These are phyloP conservation scores for Sycophila sp. DNA, from an alignment of 1,140 invertebrate genomes.

Conservation along the genomic window DNA sequence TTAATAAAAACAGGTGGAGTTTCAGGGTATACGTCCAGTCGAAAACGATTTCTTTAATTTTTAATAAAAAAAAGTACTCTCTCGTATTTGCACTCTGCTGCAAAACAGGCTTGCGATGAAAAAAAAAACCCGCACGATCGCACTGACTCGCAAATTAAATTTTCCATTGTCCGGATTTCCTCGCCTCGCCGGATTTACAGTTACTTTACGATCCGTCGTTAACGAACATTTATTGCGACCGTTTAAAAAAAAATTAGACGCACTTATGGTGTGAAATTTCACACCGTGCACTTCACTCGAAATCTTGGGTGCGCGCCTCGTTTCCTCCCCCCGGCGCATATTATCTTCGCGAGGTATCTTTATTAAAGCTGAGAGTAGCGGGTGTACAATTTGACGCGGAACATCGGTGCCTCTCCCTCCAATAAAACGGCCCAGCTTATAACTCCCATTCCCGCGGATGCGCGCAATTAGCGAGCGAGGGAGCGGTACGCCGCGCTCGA, in stretches of 20 bases:
- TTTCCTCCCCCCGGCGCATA: not conserved
- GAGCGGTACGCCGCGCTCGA: no score
- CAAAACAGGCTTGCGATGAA: no score
- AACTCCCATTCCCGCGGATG: not conserved
- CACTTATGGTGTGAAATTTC: constrained; percentile 2
- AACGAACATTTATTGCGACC: not conserved
- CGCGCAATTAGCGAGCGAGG: no score
- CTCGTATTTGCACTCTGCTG: no score
- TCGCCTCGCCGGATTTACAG: not conserved
- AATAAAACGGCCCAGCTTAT: not conserved
- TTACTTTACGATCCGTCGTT: not conserved
- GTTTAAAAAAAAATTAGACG: not conserved
- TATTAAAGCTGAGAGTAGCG: not conserved
- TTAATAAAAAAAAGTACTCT: no score
- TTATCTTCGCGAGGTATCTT: not conserved
- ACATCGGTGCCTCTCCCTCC: not conserved
- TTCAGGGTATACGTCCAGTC: no score
- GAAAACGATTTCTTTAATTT: no score
- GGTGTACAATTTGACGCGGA: not conserved
- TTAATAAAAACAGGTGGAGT: no score
- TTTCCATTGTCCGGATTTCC: no score
- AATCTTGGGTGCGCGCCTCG: not conserved
- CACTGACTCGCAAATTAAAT: no score
- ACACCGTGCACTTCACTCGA: not conserved
- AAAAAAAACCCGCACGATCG: no score